Conservation (phyloP, 1,140 invertebrate genomes). For the Leucophenga varia region DNA sequence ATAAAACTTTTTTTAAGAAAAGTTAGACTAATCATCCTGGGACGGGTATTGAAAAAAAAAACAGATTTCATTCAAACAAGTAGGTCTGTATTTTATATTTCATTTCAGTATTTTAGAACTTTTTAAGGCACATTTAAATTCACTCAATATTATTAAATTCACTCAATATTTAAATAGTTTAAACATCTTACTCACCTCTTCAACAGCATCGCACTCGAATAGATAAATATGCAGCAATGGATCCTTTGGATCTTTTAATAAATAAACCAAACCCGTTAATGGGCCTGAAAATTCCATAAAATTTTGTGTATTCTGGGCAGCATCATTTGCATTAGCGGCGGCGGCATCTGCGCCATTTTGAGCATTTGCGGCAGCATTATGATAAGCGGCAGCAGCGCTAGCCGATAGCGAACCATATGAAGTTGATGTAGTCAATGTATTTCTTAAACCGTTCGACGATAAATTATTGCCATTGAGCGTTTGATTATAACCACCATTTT, state of each 20-base stretch:
- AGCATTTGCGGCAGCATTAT: constrained; percentile 25
- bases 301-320: constrained; percentile 36
- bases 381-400: constrained; percentile 43
- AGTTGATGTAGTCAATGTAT: constrained; percentile 46
- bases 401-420: constrained; percentile 49
- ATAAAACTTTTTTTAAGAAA: too few species aligned
- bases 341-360: constrained; percentile 13
- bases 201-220: constrained; percentile 62
- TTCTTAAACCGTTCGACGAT: constrained; percentile 31
- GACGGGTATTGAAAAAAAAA: too few species aligned
- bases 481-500: constrained; percentile 4
- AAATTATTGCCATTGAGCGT: constrained; percentile 20
- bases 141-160: too few species aligned
- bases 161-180: too few species aligned
- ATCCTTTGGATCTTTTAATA: constrained; percentile 65
- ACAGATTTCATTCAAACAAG: too few species aligned
- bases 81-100: too few species aligned
- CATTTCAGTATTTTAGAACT: too few species aligned
- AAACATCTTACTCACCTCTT: constrained; percentile 63
- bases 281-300: constrained; percentile 55
- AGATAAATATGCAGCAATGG: constrained; percentile 66
- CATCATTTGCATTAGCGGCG: constrained; percentile 9
- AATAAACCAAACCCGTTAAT: constrained; percentile 60
- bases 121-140: too few species aligned
- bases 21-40: too few species aligned